These are phyloP conservation scores for Plagodis pulveraria DNA, from an alignment of 2,888 invertebrate genomes.

Conservation along the genomic window DNA sequence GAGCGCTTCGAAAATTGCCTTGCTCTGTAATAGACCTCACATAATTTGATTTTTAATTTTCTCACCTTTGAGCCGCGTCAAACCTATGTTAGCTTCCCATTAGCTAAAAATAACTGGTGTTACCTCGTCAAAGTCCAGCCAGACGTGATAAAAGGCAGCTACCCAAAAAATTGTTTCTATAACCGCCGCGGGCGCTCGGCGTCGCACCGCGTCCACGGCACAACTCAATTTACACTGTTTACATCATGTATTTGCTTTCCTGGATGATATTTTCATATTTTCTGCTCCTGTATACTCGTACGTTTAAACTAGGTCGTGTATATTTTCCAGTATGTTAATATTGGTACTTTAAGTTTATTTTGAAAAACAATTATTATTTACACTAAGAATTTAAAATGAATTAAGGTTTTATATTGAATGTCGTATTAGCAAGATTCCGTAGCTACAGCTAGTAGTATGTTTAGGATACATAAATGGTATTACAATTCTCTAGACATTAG, in stretches of 20 bases:
- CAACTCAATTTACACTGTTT: constrained; percentile 45
- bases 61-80: not conserved
- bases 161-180: constrained; percentile 40
- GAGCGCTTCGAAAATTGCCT: too few relatives aligned
- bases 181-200: constrained; percentile 9
- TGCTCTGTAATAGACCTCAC: too few relatives aligned
- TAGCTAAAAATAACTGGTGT: constrained; percentile 7
- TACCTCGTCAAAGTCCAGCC: constrained; percentile 19
- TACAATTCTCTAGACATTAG: too few relatives aligned
- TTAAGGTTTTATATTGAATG: too few relatives aligned
- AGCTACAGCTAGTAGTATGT: too few relatives aligned
- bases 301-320: constrained; percentile 2
- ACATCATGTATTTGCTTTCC: constrained; percentile 22
- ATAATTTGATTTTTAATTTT: not conserved
- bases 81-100: constrained; percentile 4
- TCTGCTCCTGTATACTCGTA: constrained; percentile 1
- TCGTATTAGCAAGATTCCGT: too few relatives aligned
- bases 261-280: constrained; percentile 19
- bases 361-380: too few relatives aligned
- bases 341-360: too few relatives aligned
- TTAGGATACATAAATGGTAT: too few relatives aligned
- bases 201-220: constrained; percentile 24
- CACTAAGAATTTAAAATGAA: too few relatives aligned
- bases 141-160: constrained; percentile 36
- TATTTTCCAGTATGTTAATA: too few relatives aligned